A percentile compares a stretch with the other conserved stretches of the same genome.
Evolutionary conservation across 2,888 invertebrate species (phyloP).

Genomic region (Ichneumoninae sp.): DNA sequence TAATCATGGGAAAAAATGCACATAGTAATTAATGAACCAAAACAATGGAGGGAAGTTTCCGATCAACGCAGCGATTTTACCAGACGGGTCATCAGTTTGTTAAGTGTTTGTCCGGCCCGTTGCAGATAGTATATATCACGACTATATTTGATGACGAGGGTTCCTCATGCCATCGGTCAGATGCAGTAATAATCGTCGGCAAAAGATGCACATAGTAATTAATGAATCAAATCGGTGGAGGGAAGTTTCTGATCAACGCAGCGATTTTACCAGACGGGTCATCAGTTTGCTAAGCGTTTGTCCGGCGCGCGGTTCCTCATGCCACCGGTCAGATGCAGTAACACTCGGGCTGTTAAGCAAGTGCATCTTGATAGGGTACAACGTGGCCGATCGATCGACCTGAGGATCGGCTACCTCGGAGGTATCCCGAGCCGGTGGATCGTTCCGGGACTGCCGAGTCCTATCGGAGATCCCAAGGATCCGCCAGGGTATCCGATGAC

Average conservation of each 20-base stretch:
- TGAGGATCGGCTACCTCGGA: not conserved
- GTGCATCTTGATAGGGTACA: not conserved
- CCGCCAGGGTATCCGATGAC: not conserved
- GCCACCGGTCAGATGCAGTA: slow-evolving; percentile 20
- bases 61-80: not conserved
- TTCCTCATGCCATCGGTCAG: slow-evolving; percentile 26
- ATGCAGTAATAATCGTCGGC: not conserved
- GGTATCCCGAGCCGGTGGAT: not conserved
- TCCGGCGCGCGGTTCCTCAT: slow-evolving; percentile 5
- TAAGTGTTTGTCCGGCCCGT: not conserved
- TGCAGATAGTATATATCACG: not conserved
- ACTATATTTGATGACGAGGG: slow-evolving; percentile 23
- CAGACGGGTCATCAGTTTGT: not conserved
- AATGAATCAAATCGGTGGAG: too few relatives aligned
- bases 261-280: not conserved
- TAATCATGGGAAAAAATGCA: too few relatives aligned
- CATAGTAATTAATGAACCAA: too few relatives aligned
- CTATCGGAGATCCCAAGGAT: not conserved
- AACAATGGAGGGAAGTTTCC: not conserved
- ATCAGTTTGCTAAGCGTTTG: slow-evolving; percentile 3
- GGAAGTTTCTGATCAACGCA: not conserved
- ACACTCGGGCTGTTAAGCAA: slow-evolving; percentile 23
- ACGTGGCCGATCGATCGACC: slow-evolving; percentile 17
- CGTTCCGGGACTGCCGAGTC: not conserved
- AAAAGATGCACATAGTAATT: too few relatives aligned